Base-by-base conservation (phyloP, 2,888 invertebrate species). In the Drosophila anomelani region DNA sequence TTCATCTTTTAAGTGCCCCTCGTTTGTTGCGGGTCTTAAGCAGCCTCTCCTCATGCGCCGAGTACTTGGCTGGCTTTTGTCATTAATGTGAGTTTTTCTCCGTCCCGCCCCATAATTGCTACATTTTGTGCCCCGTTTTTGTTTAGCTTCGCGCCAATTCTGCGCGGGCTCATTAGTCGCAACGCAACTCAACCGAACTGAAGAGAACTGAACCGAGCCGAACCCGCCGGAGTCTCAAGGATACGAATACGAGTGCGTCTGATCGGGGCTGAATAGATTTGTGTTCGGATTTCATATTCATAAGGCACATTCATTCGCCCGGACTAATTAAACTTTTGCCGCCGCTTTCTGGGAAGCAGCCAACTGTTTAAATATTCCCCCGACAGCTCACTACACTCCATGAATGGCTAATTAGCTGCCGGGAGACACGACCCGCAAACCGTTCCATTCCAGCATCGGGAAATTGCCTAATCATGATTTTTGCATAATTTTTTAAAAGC, bases 1-100 rank as follows among this genome's bases (percentile, higher is more conserved):
- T 88, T 86, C 84, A 84, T 88, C 89, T 86, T 84, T 88, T 88
- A 66, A 84, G 87, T 80, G 78, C 64, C 69, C 74, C 64, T 49
- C 76, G 76, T 78, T 83, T 86, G 78, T 69, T 76, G 73, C 71
- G 77, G 74, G 68, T 75, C 73, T 69, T 60, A 68, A 78, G 81
- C 81, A 84, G 75, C 76, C 62, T 51, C 57, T 62, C 56, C 64
- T 64, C 49, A 36, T 76, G 43, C 47, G 20, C 46, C 46, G 41
- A 59, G 70, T 72, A 59, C 63, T 64, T 56, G 43, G 43, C 49
- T 64, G 38, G 62, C 47, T 59, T 62, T 85, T 85, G 83, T 85
- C 83, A 82, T 77, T 77, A 75, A 61, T 76, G 62, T 64, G 63
- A 74, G 66, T 75, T 72, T 68, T 69, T 55, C 44, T 32, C 56